Base-by-base conservation (phyloP, 2,113 vertebrate species). In the Hymenochirus boettgeri region DNA sequence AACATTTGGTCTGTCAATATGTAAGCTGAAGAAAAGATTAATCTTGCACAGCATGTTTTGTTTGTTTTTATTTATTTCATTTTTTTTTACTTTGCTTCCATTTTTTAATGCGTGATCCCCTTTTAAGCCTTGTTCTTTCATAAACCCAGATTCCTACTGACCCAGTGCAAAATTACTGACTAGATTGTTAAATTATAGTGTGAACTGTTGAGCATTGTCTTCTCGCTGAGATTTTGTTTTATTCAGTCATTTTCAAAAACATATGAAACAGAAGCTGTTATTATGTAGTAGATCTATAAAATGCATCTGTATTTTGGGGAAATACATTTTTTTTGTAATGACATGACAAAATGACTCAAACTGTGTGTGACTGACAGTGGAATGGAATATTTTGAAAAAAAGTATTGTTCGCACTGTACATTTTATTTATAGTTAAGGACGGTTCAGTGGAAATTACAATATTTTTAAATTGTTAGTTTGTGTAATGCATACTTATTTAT, bases 1-100 rank as follows among this genome's bases (percentile, higher is more conserved):
- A 71, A 2, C 70, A 33, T 74, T 67, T 60, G 56, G 46, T 67
- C 47, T 67, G 65, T 60, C 56, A 53, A 67, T n/a, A n/a, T 67
- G 65, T 51, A 47, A 60, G 65, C 65, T 52, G 23, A 60, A 53
- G 65, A 59, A 67, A 60, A 60, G 65, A 67, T 45, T 53, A 60
- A 67, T 67, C 47, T 50, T 59, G 31, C 56, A 45, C 56, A 67
- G 37, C 56, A 53, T 59, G 65, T 53, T 60, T n/a, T n/a, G n/a
- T n/a, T n/a, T n/a, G n/a, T n/a, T n/a, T n/a, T n/a, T n/a, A n/a
- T n/a, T n/a, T n/a, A n/a, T n/a, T n/a, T n/a, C n/a, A n/a, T n/a
- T n/a, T n/a, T n/a, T n/a, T 21, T 51, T 53, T 45, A 12, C 47
- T n/a, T 47, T 31, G 55, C 57, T 67, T 60, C 47, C 58, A 5